Evolutionary conservation across 2,888 invertebrate species (phyloP).

Genomic region (Stenotaenia linearis): DNA sequence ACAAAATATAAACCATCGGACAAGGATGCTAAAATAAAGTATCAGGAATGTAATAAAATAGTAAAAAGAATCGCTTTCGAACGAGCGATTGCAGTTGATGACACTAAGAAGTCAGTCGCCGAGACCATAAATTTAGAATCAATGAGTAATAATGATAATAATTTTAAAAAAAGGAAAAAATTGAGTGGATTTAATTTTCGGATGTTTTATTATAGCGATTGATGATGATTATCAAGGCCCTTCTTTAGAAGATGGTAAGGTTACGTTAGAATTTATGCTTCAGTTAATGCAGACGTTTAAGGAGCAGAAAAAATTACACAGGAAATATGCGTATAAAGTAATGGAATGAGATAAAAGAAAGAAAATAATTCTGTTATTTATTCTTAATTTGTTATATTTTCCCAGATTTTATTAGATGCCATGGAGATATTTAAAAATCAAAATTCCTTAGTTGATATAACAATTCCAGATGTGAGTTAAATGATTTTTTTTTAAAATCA

Average conservation of each 20-base stretch:
- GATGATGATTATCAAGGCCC: constrained; percentile 94
- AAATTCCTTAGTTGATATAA: constrained; percentile 84
- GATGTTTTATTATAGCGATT: constrained; percentile 60
- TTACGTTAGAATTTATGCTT: constrained; percentile 81
- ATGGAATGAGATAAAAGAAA: background rate
- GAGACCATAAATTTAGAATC: constrained; percentile 82
- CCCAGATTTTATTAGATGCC: constrained; percentile 84
- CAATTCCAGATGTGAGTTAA: constrained; percentile 61
- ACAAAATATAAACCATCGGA: constrained; percentile 87
- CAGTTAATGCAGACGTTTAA: constrained; percentile 85
- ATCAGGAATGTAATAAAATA: constrained; percentile 89
- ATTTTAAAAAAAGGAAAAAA: background rate
- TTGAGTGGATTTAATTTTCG: background rate
- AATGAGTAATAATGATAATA: constrained; percentile 60
- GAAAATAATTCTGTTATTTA: background rate
- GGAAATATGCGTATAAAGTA: constrained; percentile 95
- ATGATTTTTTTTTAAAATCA: too few relatives aligned
- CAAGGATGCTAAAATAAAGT: constrained; percentile 87
- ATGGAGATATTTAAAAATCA: constrained; percentile 75
- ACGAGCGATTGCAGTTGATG: constrained; percentile 91
- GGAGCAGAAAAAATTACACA: constrained; percentile 85
- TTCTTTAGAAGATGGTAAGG: constrained; percentile 71
- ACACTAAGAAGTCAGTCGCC: constrained; percentile 75
- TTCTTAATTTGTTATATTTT: constrained; percentile 38
- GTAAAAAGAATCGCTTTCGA: constrained; percentile 92